phyloP scores from a whole-genome alignment of 1,140 invertebrate genomes.

The Trichonephila inaurata region DNA sequence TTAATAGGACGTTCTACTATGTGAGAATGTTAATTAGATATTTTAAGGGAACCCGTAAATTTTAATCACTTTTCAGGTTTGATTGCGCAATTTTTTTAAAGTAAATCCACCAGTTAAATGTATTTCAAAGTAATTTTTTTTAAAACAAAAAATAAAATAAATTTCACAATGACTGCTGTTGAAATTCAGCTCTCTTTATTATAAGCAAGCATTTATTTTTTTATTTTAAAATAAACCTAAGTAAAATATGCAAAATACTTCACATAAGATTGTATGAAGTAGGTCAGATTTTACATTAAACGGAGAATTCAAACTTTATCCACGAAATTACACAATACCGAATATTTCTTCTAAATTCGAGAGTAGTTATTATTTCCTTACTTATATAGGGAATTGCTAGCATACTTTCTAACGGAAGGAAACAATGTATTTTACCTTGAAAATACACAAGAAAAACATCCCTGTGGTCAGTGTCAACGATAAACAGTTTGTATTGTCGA shows the following conservation, averaged over 20 bases:
- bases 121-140: too few species aligned
- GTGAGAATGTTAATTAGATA: too few species aligned
- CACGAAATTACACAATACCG: neutral
- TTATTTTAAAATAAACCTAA: too few species aligned
- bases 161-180: too few species aligned
- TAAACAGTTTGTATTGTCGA: constrained; percentile 32
- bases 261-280: neutral
- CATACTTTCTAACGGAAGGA: neutral
- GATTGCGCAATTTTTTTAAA: too few species aligned
- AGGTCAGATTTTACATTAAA: neutral
- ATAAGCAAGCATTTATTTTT: too few species aligned
- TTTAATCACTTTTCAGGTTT: too few species aligned
- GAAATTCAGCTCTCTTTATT: too few species aligned
- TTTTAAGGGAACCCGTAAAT: too few species aligned
- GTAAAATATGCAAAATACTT: neutral
- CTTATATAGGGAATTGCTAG: neutral
- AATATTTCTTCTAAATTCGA: neutral
- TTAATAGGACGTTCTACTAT: too few species aligned
- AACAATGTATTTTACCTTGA: constrained; percentile 57
- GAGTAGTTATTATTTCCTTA: constrained; percentile 14
- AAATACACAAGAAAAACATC: constrained; percentile 50
- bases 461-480: neutral
- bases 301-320: neutral
- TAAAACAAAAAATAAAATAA: too few species aligned
- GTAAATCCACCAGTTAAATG: too few species aligned